Evolutionary conservation across 2,888 invertebrate genomes (phyloP).

Genomic region (Caenorhabditis uteleia): DNA sequence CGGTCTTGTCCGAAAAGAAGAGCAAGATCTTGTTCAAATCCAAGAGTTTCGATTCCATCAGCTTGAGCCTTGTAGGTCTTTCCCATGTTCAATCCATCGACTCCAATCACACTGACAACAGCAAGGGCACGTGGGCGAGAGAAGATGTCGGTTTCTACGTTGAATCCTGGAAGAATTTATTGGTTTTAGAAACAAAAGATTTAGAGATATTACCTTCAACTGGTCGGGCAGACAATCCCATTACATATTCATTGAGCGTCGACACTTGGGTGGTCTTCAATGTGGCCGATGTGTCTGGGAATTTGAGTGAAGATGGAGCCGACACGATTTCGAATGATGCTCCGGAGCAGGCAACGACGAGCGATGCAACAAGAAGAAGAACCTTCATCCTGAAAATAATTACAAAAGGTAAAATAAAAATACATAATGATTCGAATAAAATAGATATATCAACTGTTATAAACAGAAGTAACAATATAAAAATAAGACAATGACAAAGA

Average conservation of each 20-base stretch:
- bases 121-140: slow-evolving; percentile 46
- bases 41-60: slow-evolving; percentile 33
- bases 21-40: slow-evolving; percentile 39
- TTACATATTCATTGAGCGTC: slow-evolving; percentile 41
- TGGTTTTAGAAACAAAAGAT: slow-evolving; percentile 3
- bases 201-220: slow-evolving; percentile 27
- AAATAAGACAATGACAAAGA: not conserved
- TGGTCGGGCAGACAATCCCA: slow-evolving; percentile 42
- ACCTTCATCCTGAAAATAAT: slow-evolving; percentile 29
- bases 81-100: slow-evolving; percentile 28
- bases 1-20: slow-evolving; percentile 44
- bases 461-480: slow-evolving; percentile 3
- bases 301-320: slow-evolving; percentile 35
- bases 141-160: slow-evolving; percentile 40
- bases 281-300: slow-evolving; percentile 32
- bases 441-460: slow-evolving; percentile 11
- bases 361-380: slow-evolving; percentile 18
- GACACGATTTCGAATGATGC: slow-evolving; percentile 35
- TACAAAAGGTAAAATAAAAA: slow-evolving; percentile 1
- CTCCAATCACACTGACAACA: slow-evolving; percentile 34
- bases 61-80: slow-evolving; percentile 22
- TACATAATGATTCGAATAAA: slow-evolving; percentile 1
- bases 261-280: slow-evolving; percentile 35
- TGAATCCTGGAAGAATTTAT: slow-evolving; percentile 40
- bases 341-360: slow-evolving; percentile 28